Conservation (phyloP, 2,113 vertebrate genomes). For the Nesogale talazaci region DNA sequence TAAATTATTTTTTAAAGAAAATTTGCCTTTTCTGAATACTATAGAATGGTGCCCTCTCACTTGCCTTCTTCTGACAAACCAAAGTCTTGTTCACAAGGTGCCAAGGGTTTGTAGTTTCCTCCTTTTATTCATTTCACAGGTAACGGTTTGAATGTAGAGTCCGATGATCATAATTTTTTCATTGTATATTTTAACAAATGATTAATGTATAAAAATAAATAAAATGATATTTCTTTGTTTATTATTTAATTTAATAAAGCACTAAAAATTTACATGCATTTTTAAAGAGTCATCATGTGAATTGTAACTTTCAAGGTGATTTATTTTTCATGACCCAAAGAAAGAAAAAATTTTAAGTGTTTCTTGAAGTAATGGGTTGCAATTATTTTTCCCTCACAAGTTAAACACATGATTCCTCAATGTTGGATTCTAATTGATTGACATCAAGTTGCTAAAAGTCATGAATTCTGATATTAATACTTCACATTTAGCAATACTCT, state of each 20-base stretch:
- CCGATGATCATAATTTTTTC: slow-evolving; percentile 69
- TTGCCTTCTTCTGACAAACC: slow-evolving; percentile 76
- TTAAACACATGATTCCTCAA: neutral
- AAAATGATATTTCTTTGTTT: neutral
- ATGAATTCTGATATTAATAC: slow-evolving; percentile 44
- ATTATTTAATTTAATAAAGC: slow-evolving; percentile 28
- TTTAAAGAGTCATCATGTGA: neutral
- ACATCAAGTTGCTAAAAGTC: neutral
- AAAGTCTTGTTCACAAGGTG: slow-evolving; percentile 68
- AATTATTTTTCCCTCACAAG: neutral
- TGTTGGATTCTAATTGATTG: slow-evolving; percentile 37
- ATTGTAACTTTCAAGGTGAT: slow-evolving; percentile 38
- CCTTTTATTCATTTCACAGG: slow-evolving; percentile 36
- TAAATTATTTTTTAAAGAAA: slow-evolving; percentile 68
- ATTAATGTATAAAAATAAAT: neutral
- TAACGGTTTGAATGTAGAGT: slow-evolving; percentile 56
- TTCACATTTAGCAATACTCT: neutral
- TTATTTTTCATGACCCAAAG: neutral
- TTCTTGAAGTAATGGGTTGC: slow-evolving; percentile 15
- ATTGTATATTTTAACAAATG: neutral
- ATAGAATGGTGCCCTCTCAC: slow-evolving; percentile 73
- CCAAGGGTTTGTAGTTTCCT: slow-evolving; percentile 76
- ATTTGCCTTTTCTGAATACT: slow-evolving; percentile 81
- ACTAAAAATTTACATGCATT: neutral
- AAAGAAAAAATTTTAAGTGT: neutral